Percentiles rank a stretch among this genome's conserved stretches.
These are phyloP conservation scores for Chloropsis cyanopogon DNA, from an alignment of 2,113 vertebrate genomes.

Conservation along the genomic window DNA sequence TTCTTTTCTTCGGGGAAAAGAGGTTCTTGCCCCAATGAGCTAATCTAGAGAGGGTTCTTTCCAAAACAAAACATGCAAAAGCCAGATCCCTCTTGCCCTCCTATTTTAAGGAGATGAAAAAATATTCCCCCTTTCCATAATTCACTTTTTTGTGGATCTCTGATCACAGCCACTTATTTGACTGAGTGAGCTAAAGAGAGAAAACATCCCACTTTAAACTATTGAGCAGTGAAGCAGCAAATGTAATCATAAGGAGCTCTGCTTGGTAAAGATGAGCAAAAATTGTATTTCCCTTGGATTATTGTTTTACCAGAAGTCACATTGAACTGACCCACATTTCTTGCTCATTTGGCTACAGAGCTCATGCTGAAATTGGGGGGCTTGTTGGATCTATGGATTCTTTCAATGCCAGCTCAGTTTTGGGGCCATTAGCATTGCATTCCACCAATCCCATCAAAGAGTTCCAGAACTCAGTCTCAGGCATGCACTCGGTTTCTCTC, in stretches of 20 bases:
- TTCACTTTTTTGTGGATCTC: background rate
- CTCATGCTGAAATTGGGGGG: constrained; percentile 43
- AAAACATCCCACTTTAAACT: constrained; percentile 13
- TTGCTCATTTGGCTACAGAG: constrained; percentile 26
- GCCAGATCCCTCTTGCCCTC: constrained; percentile 60
- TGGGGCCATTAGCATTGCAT: constrained; percentile 47
- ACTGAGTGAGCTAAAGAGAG: constrained; percentile 1
- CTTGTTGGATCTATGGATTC: constrained; percentile 40
- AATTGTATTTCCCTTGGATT: background rate
- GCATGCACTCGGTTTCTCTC: constrained; percentile 63
- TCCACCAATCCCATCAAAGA: constrained; percentile 54
- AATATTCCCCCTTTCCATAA: background rate
- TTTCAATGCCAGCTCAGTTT: constrained; percentile 52
- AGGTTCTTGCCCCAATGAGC: constrained; percentile 38
- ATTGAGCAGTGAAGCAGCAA: background rate
- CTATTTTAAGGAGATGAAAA: constrained; percentile 39
- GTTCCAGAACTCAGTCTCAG: constrained; percentile 45
- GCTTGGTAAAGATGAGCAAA: constrained; percentile 14
- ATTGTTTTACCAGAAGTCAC: background rate
- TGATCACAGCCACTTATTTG: constrained; percentile 2
- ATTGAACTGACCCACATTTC: background rate
- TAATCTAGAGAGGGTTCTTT: constrained; percentile 70
- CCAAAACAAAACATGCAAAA: constrained; percentile 60
- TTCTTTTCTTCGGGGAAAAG: background rate
- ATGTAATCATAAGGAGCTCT: constrained; percentile 10